Conservation (phyloP, 1,140 invertebrate species). For the Sitobion miscanthi region DNA sequence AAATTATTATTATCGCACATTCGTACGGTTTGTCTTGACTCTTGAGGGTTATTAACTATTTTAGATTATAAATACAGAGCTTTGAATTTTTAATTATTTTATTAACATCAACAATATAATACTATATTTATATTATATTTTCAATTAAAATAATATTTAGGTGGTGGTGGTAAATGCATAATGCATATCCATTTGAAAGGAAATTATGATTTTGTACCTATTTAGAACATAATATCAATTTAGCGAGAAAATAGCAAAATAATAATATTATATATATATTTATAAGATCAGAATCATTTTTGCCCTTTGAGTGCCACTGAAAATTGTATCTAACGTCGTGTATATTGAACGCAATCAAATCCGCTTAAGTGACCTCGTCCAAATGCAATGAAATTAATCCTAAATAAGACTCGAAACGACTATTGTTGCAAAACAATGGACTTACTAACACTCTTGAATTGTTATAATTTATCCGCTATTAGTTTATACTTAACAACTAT, state of each 20-base stretch:
- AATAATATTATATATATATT: neutral
- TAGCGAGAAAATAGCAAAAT: neutral
- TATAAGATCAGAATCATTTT: neutral
- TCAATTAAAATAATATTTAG: neutral
- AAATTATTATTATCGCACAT: neutral
- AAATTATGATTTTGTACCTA: neutral
- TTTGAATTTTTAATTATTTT: neutral
- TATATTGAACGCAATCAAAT: neutral
- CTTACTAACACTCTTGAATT: neutral
- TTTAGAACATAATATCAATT: neutral
- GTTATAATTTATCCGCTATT: neutral
- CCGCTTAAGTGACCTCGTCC: conserved; percentile 3
- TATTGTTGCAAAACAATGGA: neutral
- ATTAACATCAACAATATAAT: neutral
- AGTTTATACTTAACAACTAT: conserved; percentile 1
- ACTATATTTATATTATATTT: neutral
- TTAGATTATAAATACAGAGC: neutral
- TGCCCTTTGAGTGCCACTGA: neutral
- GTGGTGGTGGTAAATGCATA: neutral
- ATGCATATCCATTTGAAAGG: neutral
- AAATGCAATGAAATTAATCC: conserved; percentile 3
- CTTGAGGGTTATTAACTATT: neutral
- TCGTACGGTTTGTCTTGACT: neutral
- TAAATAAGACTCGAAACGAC: neutral
- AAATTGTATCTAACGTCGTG: neutral